A percentile compares a stretch with the other conserved stretches of the same genome.
phyloP scores from a whole-genome alignment of 2,888 invertebrate genomes.

The Apamea crenata region DNA sequence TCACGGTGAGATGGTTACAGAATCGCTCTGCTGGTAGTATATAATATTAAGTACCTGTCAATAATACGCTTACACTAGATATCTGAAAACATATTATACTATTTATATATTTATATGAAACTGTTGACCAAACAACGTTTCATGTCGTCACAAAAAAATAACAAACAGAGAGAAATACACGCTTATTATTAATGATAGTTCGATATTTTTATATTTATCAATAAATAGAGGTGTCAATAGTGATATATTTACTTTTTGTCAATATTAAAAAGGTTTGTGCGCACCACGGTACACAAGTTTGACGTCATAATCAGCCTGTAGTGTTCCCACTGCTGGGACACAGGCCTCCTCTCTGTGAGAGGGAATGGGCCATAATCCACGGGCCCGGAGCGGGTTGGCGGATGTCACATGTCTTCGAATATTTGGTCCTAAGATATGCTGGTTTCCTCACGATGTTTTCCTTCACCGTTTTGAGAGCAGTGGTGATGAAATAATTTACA shows the following conservation, averaged over 20 bases:
- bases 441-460: too few species aligned
- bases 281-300: conserved; percentile 19
- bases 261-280: conserved; percentile 43
- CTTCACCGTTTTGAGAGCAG: too few species aligned
- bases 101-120: not conserved
- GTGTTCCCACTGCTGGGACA: too few species aligned
- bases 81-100: not conserved
- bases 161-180: conserved; percentile 46
- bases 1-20: too few species aligned
- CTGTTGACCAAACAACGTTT: conserved; percentile 32
- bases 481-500: too few species aligned
- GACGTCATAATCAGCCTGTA: not conserved
- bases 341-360: too few species aligned
- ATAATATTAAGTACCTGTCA: not conserved
- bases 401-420: too few species aligned
- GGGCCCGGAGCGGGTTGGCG: too few species aligned
- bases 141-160: conserved; percentile 19
- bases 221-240: conserved; percentile 41
- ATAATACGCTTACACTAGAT: not conserved
- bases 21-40: too few species aligned
- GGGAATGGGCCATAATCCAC: too few species aligned
- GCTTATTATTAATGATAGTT: conserved; percentile 36
- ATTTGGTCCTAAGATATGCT: too few species aligned
- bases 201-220: conserved; percentile 55
- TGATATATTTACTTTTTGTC: conserved; percentile 34